Percentiles rank a stretch among this genome's conserved stretches.
Evolutionary conservation across 2,113 vertebrate species (phyloP).

Genomic region (Rhynchomys soricoides): DNA sequence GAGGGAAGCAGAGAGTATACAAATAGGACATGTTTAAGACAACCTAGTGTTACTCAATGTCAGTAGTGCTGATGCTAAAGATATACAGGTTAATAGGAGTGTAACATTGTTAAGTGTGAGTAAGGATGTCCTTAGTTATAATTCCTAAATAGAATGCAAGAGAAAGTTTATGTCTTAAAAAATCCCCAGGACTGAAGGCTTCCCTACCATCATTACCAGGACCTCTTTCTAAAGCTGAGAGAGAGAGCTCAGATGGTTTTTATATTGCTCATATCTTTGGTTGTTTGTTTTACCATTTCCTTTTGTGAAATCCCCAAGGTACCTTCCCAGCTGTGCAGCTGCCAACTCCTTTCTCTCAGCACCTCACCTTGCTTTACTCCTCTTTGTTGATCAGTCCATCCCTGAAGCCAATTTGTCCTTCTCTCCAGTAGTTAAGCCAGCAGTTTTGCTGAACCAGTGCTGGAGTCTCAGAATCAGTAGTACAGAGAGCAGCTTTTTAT

Average conservation of each 20-base stretch:
- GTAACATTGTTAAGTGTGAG: not conserved
- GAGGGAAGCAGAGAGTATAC: not conserved
- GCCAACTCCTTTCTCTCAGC: constrained; percentile 24
- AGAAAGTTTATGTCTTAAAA: not conserved
- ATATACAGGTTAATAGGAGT: not conserved
- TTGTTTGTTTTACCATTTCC: constrained; percentile 33
- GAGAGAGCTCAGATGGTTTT: constrained; percentile 26
- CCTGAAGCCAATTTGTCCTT: constrained; percentile 71
- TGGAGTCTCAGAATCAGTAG: constrained; percentile 74
- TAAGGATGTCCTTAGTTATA: not conserved
- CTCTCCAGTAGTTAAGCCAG: constrained; percentile 70
- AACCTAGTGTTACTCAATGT: not conserved
- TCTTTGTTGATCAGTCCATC: constrained; percentile 67
- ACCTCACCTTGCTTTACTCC: constrained; percentile 56
- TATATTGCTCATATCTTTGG: not conserved
- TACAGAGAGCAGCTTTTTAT: constrained; percentile 46
- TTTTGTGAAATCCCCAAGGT: constrained; percentile 23
- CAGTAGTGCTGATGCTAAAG: not conserved
- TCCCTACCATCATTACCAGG: not conserved
- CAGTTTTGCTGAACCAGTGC: constrained; percentile 75
- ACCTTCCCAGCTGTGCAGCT: constrained; percentile 63
- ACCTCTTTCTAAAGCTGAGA: not conserved
- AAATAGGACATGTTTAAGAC: not conserved
- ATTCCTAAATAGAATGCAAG: not conserved
- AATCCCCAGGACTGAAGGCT: not conserved